Conservation (phyloP, 2,797 vertebrate genomes). For the Sebastes melanostomus region DNA sequence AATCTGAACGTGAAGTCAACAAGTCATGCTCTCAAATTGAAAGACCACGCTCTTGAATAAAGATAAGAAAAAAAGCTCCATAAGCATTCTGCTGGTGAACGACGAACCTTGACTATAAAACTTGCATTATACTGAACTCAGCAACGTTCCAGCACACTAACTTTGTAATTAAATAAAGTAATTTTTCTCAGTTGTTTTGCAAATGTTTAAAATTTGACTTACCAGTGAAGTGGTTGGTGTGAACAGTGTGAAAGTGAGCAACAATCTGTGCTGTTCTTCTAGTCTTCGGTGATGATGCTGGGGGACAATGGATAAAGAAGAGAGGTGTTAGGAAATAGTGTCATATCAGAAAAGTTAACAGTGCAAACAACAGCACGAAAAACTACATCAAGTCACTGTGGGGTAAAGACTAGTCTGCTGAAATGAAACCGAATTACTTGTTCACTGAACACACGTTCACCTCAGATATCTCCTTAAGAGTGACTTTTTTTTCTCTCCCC, state of each 20-base stretch:
- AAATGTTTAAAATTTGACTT: not conserved
- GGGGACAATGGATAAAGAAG: not conserved
- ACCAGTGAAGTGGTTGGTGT: not conserved
- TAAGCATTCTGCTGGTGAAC: not conserved
- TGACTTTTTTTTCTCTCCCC: conserved; percentile 78
- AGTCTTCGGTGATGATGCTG: not conserved
- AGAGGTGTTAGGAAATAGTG: not conserved
- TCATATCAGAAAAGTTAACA: not conserved
- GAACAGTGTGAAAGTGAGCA: conserved; percentile 22
- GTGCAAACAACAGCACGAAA: not conserved
- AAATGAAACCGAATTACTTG: conserved; percentile 34
- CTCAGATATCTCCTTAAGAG: conserved; percentile 81
- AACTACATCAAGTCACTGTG: not conserved
- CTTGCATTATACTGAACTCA: not conserved
- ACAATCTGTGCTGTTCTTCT: conserved; percentile 4
- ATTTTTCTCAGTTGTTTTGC: not conserved
- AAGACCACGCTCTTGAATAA: too few species aligned
- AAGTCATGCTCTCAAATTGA: too few species aligned
- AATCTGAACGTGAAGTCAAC: too few species aligned
- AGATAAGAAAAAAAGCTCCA: too few species aligned
- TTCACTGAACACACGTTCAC: conserved; percentile 37
- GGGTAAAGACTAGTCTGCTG: conserved; percentile 5
- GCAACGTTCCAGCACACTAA: not conserved
- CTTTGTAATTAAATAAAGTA: not conserved
- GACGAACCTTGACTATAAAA: not conserved